phyloP scores from a whole-genome alignment of 2,113 vertebrate genomes.

The Pan paniscus region DNA sequence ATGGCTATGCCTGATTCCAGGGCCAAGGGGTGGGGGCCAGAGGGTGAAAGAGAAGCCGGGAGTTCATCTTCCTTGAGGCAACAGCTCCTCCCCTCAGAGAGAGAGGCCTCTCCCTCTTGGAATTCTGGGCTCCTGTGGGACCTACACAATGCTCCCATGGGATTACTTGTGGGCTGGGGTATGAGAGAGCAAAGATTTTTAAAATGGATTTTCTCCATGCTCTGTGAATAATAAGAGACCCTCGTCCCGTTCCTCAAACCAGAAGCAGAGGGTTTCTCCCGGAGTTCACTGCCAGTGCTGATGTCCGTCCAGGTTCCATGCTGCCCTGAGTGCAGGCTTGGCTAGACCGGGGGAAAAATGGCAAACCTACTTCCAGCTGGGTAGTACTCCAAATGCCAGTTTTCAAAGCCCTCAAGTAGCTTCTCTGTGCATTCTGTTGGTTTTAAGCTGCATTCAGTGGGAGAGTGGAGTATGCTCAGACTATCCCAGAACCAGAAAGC shows the following conservation, averaged over 20 bases:
- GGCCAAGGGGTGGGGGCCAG: not conserved
- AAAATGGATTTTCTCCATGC: not conserved
- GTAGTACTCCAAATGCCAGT: not conserved
- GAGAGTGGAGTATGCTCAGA: not conserved
- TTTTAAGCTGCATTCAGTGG: not conserved
- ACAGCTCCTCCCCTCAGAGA: not conserved
- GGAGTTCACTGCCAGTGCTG: not conserved
- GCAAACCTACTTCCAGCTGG: not conserved
- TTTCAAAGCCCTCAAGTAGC: not conserved
- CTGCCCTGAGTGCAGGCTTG: not conserved
- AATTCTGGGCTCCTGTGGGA: not conserved
- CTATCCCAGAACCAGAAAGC: not conserved
- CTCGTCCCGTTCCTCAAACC: not conserved
- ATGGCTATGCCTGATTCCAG: not conserved
- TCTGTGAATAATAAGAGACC: not conserved
- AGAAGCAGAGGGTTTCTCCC: not conserved
- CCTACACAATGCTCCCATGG: no score
- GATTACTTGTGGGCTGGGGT: not conserved
- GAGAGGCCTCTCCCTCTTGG: rapidly evolving
- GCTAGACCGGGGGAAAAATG: not conserved
- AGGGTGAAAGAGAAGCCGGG: not conserved
- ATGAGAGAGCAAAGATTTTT: not conserved
- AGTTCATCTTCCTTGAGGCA: not conserved
- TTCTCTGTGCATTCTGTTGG: not conserved
- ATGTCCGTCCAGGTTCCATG: not conserved